Evolutionary conservation across 2,113 vertebrate species (phyloP).

Genomic region (Oxyruncus cristatus): DNA sequence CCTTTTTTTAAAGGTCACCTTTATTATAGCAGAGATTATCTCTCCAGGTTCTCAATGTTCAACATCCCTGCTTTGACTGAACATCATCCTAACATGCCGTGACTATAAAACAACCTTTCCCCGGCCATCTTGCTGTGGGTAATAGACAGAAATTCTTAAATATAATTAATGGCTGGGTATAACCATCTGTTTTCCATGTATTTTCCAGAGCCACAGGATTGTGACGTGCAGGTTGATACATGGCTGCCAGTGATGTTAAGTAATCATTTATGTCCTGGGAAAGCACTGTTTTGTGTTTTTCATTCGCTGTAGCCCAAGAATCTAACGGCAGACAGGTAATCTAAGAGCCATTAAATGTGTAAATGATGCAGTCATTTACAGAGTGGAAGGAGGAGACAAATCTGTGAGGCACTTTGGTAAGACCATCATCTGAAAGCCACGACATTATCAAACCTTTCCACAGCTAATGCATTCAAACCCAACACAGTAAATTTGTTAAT

Average conservation of each 20-base stretch:
- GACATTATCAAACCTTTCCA: constrained; percentile 53
- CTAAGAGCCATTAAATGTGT: constrained; percentile 22
- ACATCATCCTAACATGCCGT: background rate
- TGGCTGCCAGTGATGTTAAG: background rate
- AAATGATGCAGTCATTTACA: constrained; percentile 53
- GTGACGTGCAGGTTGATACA: background rate
- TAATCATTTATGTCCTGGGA: background rate
- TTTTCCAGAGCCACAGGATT: background rate
- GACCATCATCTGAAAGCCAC: constrained; percentile 21
- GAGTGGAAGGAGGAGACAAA: constrained; percentile 28
- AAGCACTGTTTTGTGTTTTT: constrained; percentile 1
- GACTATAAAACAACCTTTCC: background rate
- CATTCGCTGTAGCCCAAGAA: constrained; percentile 3
- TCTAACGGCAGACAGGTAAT: constrained; percentile 32
- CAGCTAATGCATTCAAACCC: constrained; percentile 15
- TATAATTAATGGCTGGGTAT: background rate
- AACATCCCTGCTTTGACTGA: background rate
- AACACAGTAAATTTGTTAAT: constrained; percentile 35
- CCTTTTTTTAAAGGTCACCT: constrained; percentile 56
- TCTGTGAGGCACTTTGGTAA: constrained; percentile 34
- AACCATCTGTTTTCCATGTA: background rate
- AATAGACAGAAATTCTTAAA: background rate
- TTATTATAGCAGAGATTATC: constrained; percentile 50
- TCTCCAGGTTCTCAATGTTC: constrained; percentile 18
- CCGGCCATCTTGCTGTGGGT: background rate